These are phyloP conservation scores for Saguinus midas DNA, from an alignment of 2,113 vertebrate genomes.

Conservation along the genomic window DNA sequence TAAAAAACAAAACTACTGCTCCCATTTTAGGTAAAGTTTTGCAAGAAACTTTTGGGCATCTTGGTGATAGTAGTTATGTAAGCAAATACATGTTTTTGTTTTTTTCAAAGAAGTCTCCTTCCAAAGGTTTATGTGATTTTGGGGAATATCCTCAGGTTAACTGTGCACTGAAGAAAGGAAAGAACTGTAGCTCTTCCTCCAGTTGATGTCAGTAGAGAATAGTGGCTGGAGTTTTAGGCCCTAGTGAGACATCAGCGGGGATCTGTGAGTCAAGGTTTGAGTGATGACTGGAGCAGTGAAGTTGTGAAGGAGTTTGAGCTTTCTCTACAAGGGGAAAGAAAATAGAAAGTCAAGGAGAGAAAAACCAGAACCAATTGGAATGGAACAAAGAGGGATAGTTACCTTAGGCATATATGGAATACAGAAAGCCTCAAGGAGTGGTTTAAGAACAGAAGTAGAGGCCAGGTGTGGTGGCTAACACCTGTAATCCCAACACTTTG, in stretches of 20 bases:
- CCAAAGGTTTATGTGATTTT: background rate
- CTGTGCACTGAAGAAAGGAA: background rate
- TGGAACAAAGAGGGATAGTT: background rate
- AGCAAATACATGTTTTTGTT: background rate
- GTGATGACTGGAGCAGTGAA: background rate
- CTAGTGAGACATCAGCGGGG: background rate
- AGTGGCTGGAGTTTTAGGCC: background rate
- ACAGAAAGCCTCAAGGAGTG: background rate
- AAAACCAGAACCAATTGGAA: background rate
- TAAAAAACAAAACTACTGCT: background rate
- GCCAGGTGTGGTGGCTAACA: too few relatives aligned
- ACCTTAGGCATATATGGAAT: background rate
- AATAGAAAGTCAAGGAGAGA: slow-evolving; percentile 1
- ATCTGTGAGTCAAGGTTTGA: background rate
- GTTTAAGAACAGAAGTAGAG: background rate
- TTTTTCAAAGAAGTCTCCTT: background rate
- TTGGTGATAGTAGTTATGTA: background rate
- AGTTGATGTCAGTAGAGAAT: background rate
- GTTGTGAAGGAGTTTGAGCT: background rate
- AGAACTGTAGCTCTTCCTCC: background rate
- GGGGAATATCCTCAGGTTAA: background rate
- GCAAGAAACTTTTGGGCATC: background rate
- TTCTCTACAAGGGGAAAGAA: background rate
- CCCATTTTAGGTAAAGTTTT: slow-evolving; percentile 18
- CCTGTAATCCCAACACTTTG: too few relatives aligned